These are phyloP conservation scores for Capromys pilorides DNA, from an alignment of 2,797 vertebrate genomes.

Conservation along the genomic window DNA sequence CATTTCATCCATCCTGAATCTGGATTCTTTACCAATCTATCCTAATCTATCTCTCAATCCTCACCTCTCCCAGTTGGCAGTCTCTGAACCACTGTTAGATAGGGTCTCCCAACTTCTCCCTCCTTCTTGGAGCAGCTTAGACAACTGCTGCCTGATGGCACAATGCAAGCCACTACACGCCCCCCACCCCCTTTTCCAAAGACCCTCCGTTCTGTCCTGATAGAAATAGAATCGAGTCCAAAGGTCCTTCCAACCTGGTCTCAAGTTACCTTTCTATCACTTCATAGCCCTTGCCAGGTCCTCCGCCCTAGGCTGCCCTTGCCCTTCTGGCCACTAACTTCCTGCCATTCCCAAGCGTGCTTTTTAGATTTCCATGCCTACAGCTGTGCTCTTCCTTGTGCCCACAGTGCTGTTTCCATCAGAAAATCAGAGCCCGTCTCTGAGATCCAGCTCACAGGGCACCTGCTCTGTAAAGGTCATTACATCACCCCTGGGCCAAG, in stretches of 20 bases:
- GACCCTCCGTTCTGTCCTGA: neutral
- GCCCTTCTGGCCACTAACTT: rapidly evolving
- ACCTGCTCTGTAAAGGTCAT: neutral
- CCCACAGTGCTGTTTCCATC: neutral
- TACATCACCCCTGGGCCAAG: neutral
- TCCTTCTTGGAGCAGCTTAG: neutral
- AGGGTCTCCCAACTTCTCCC: neutral
- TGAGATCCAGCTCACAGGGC: neutral
- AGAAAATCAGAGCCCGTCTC: neutral
- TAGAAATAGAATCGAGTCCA: neutral
- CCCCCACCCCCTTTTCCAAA: neutral
- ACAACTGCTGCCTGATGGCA: neutral
- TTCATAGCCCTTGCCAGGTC: neutral
- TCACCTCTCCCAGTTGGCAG: neutral
- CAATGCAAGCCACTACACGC: neutral
- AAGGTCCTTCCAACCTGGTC: neutral
- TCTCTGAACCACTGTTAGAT: neutral
- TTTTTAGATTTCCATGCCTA: neutral
- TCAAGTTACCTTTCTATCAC: neutral
- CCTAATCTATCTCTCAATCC: neutral
- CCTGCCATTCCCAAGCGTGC: neutral
- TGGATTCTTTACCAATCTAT: neutral
- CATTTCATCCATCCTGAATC: neutral
- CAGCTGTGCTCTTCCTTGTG: neutral
- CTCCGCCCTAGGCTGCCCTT: rapidly evolving